Base-by-base conservation (phyloP, 2,113 vertebrate species). In the Amblyornis subalaris region DNA sequence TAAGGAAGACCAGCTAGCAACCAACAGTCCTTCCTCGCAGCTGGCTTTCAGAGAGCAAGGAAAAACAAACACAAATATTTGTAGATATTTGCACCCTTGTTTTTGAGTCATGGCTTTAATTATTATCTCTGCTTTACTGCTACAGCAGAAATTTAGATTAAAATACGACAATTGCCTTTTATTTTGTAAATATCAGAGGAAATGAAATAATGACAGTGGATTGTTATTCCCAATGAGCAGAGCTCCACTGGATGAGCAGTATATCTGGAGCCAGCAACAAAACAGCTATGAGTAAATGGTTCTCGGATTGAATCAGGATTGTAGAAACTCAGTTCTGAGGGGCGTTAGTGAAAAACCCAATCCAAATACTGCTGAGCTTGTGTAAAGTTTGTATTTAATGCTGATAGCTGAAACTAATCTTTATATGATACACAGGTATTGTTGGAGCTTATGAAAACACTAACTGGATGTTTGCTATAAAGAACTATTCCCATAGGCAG, bases 111-210 rank as follows among this genome's bases (percentile, higher is more conserved):
- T 91, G 74, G 62, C 13, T 95, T 75, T 94, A 94, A 93, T 95
- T 93, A 82, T 33, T 76, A 47, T 89, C 82, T 83, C 78, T 95
- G 78, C 62, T 95, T 95, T 76, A 94, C 71, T 88, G 60, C 75
- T 89, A 33, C 54, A 91, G 60, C 72, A 94, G 55, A 93, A 82
- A 89, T 91, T 58, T 58, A 54, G 71, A 93, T 93, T 93, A 85
- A 94, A 96, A 91, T 69, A 88, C 80, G 64, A 94, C 74, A 97
- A 93, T 91, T 85, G 44, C 38, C 79, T 95, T 89, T 95, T 85
- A 25, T 71, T 95, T 70, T 85, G 71, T 88, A 83, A 96, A 85
- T 76, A 83, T 83, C 64, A 0, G 1, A 95, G 94, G 95, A 95
- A 96, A 95, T 94, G 26, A 76, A 95, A 95, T 89, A 95, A 95